Base-by-base conservation (phyloP, 2,888 invertebrate species). In the Saturnia japonica region DNA sequence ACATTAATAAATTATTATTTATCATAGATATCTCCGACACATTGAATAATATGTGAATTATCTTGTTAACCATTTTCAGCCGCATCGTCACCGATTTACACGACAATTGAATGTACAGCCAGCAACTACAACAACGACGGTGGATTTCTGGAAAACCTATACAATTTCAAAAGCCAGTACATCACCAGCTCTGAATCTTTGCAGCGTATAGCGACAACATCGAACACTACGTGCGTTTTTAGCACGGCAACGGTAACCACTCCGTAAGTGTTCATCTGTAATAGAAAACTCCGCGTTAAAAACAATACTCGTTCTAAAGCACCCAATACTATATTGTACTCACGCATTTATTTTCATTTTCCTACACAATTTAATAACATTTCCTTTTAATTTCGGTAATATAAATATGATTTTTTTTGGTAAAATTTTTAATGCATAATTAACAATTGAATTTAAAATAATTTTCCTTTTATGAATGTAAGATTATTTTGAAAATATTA, bases 211-310 rank as follows among this genome's bases (percentile, higher is more conserved):
- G 74, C 76, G 0, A 78, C 82, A 0, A 80, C 82, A 0, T 66
- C 75, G 0, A 75, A 74, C 64, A 91, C 91, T 0, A 74, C 47
- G 0, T 85, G 84, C 43, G 86, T 88, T 0, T 89, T 78, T 67
- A 83, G 82, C 47, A 85, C 86, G 0, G 79, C 83, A 0, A 73
- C 81, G 1, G 77, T 86, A 0, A 71, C 82, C 34, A 85, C 88
- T 8, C 82, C 87, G 91, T 91, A 71, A 88, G 91, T 90, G 78
- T 69, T 7, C 7, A 42, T 51, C 66, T 25, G n/a, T 72, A 4
- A 34, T 34, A 34, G 62, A 16, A 47, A 47, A 19, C n/a, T n/a
- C 19, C 47, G 66, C 47, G n/a, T n/a, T n/a, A n/a, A n/a, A n/a
- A n/a, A n/a, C 16, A 67, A 67, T 45, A 19, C 25, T n/a, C 45